These are phyloP conservation scores for Podargus strigoides DNA, from an alignment of 2,797 vertebrate species.

Conservation along the genomic window DNA sequence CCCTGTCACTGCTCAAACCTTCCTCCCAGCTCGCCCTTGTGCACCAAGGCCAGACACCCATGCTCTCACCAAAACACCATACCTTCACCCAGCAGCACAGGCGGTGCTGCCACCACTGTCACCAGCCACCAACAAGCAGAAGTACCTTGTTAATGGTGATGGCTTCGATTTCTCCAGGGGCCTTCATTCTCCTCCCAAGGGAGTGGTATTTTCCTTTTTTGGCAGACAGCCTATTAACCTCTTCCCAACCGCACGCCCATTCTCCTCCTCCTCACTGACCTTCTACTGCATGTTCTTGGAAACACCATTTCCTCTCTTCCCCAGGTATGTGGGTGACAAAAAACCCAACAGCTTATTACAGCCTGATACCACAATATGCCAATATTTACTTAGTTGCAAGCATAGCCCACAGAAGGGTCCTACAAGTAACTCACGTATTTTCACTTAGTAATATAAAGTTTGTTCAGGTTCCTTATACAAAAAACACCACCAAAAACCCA, in stretches of 20 bases:
- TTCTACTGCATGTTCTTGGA: neutral
- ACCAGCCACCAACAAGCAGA: neutral
- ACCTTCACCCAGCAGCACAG: neutral
- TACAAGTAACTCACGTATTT: neutral
- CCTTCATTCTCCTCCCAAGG: neutral
- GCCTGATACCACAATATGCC: neutral
- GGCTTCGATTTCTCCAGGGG: neutral
- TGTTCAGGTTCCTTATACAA: neutral
- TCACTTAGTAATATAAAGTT: neutral
- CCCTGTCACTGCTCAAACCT: neutral
- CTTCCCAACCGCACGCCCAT: neutral
- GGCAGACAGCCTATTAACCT: neutral
- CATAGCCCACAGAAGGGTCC: neutral
- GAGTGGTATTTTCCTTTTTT: neutral
- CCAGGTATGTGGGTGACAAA: neutral
- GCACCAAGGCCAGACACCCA: fast-evolving
- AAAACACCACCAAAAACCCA: neutral
- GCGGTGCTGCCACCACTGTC: neutral
- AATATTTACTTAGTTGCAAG: neutral
- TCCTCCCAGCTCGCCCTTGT: neutral
- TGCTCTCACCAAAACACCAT: neutral
- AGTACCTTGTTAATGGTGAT: neutral
- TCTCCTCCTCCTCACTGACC: neutral
- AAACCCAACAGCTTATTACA: neutral
- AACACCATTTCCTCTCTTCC: neutral